These are phyloP conservation scores for Ophioderma brevispina DNA, from an alignment of 35 echinoderm and acorn worm species.

Conservation along the genomic window DNA sequence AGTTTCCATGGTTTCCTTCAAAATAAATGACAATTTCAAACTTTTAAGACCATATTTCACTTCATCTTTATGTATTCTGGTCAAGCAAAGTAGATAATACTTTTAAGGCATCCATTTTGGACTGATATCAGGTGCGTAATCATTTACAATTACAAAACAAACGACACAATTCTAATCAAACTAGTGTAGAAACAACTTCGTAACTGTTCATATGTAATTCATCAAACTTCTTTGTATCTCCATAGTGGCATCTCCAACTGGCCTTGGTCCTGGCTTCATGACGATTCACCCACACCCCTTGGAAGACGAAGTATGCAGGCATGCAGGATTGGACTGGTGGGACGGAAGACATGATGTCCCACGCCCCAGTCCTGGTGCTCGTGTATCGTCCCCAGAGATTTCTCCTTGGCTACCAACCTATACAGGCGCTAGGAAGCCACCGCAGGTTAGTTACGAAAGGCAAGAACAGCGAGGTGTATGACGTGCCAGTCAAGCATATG, in stretches of 20 bases:
- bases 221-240: neutral
- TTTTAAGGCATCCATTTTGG: no score
- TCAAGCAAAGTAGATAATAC: no score
- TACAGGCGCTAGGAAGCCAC: neutral
- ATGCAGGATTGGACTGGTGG: neutral
- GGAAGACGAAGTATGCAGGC: neutral
- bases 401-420: neutral
- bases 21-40: no score
- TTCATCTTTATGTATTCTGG: no score
- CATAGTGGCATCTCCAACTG: neutral
- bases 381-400: neutral
- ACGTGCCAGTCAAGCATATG: neutral
- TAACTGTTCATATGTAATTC: no score
- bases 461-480: neutral
- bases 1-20: no score
- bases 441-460: neutral
- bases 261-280: neutral
- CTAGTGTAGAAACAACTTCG: no score
- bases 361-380: neutral
- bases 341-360: neutral
- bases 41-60: no score
- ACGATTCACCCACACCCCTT: neutral
- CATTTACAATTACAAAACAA: no score
- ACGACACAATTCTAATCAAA: no score
- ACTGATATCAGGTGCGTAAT: no score